Evolutionary conservation across 2,888 invertebrate species (phyloP).

Genomic region (Drosophila anomalata): DNA sequence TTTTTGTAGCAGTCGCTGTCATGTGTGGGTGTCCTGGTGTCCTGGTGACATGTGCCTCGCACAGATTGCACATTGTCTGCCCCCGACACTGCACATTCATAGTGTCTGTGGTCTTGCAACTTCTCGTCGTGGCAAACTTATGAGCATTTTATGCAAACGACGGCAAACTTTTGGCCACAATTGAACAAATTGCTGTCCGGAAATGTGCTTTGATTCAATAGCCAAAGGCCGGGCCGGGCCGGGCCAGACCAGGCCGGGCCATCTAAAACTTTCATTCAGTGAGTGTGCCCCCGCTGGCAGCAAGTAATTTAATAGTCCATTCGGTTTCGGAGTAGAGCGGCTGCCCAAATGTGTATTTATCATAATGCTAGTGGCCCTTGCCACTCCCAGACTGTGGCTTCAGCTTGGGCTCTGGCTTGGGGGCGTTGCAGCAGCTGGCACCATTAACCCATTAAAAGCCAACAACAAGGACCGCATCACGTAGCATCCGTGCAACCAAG

Average conservation of each 20-base stretch:
- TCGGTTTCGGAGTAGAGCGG: conserved; percentile 30
- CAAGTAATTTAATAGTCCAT: conserved; percentile 73
- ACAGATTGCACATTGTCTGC: conserved; percentile 74
- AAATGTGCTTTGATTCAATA: conserved; percentile 69
- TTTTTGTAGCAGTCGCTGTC: conserved; percentile 26
- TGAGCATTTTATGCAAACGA: conserved; percentile 54
- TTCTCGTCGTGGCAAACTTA: conserved; percentile 40
- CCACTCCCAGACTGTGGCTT: conserved; percentile 10
- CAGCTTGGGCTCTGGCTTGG: background rate
- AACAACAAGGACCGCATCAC: conserved; percentile 63
- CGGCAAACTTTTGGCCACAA: conserved; percentile 58
- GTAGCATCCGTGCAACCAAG: conserved; percentile 43
- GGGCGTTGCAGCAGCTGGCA: conserved; percentile 35
- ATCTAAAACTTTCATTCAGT: conserved; percentile 34
- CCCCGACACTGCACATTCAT: conserved; percentile 23
- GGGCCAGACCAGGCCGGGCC: conserved; percentile 2
- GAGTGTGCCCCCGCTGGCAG: background rate
- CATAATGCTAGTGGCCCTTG: conserved; percentile 62
- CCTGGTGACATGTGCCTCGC: conserved; percentile 70
- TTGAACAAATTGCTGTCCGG: conserved; percentile 67
- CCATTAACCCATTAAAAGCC: conserved; percentile 73
- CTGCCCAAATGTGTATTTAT: conserved; percentile 74
- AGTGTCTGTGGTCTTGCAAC: conserved; percentile 39
- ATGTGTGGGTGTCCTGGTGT: conserved; percentile 8
- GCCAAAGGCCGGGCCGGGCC: conserved; percentile 40